These are phyloP conservation scores for Orchesella flavescens DNA, from an alignment of 2,888 invertebrate genomes.

Conservation along the genomic window DNA sequence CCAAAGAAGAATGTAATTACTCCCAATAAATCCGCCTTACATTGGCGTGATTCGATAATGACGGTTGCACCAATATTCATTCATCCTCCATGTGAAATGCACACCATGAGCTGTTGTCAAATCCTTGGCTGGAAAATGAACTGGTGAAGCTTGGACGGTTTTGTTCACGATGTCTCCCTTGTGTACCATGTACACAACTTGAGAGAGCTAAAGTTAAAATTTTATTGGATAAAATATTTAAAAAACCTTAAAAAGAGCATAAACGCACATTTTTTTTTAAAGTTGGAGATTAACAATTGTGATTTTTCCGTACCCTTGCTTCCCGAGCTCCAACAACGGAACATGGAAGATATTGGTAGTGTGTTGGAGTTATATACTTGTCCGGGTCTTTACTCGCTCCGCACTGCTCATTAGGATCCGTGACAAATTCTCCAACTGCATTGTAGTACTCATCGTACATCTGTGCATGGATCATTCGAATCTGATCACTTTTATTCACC, in stretches of 20 bases:
- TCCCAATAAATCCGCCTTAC: too few relatives aligned
- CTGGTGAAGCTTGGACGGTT: too few relatives aligned
- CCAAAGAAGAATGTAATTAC: too few relatives aligned
- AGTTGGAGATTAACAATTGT: too few relatives aligned
- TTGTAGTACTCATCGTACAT: constrained; percentile 36
- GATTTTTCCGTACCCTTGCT: constrained; percentile 3
- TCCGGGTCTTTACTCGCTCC: too few relatives aligned
- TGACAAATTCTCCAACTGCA: constrained; percentile 34
- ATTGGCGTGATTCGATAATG: not conserved
- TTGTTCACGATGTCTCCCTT: too few relatives aligned
- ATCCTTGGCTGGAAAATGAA: not conserved
- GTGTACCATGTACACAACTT: too few relatives aligned
- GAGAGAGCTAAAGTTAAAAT: too few relatives aligned
- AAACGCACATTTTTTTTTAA: too few relatives aligned
- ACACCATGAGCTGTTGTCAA: constrained; percentile 18
- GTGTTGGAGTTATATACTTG: not conserved
- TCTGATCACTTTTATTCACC: not conserved
- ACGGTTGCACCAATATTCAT: constrained; percentile 33
- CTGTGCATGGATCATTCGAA: constrained; percentile 17
- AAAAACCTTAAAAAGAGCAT: too few relatives aligned
- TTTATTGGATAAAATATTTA: too few relatives aligned
- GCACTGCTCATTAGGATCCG: constrained; percentile 1
- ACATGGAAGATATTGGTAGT: constrained; percentile 17
- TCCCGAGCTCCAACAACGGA: constrained; percentile 27
- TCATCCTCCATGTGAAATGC: constrained; percentile 30